Base-by-base conservation (phyloP, 1,140 invertebrate genomes). In the Drosophila arawakana region DNA sequence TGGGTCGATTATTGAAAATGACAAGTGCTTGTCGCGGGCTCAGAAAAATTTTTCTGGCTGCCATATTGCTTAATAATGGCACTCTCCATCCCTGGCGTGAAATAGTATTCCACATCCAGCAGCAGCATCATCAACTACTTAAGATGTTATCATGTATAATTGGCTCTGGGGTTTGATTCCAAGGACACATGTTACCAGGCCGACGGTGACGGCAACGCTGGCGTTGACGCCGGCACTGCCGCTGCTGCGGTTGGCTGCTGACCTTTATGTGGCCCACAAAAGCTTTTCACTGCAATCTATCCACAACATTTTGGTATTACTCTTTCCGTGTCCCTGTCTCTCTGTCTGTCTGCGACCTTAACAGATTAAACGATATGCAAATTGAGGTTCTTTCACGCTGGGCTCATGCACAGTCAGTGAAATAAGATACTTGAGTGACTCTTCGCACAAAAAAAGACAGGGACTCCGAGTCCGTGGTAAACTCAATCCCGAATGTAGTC, bases 1-100 rank as follows among this genome's bases (percentile, higher is more conserved):
- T 25, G 63, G 44, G 15, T 30, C 50, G 46, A 25, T 78, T 76
- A 79, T 79, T 79, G 69, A 79, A 77, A 73, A 55, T 55, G 74
- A 73, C 77, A 79, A 79, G 68, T 79, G 58, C 15, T 39, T 44
- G 39, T 15, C 9, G 44, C 44, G 21, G 18, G 18, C 44, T 41
- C 35, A 62, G 18, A 35, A 35, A 46, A 46, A 60, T 34, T 13
- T 21, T 62, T 66, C 7, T 65, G 50, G 18, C 43, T 55, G 59
- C 35, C 30, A 68, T 68, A 63, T 74, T 74, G 44, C 35, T 55
- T 68, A 77, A 73, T 73, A 46, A 25, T 30, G 52, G n/a, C 13
- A 49, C 37, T 55, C 25, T 37, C 30, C 11, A 49, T 21, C 25
- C 25, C 15, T 18, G 30, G 6, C 15, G 15, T 44, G 41, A 6